Evolutionary conservation across 2,797 vertebrate genomes (phyloP), one percentile per base, ranked within the genome.

Genomic region (Chelidonichthys spinosus): DNA sequence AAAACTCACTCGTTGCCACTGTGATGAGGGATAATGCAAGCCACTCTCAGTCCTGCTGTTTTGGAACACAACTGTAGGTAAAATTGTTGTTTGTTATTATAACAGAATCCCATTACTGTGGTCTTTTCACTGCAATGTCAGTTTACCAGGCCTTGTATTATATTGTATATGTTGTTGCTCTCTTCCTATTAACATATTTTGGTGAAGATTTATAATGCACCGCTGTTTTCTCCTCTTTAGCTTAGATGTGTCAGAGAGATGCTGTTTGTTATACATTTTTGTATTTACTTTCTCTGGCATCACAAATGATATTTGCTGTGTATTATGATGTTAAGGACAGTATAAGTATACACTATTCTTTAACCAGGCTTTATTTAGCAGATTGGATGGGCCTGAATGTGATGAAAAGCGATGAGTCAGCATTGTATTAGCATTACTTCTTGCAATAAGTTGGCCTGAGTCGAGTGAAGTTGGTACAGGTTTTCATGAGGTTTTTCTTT

Each of bases 1-100:
- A 85, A 74, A 87, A 82, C 61, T 80, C 78, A 84, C 58, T 88
- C 3, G 25, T 76, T 81, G 78, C 76, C 35, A 46, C 67, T 77
- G 71, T 63, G 72, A 74, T 69, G 68, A 73, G 35, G 61, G 40
- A 76, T 77, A 75, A 85, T 54, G 25, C 61, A 74, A 85, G 69
- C 4, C 47, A 10, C 37, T 61, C 64, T 59, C 39, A 14, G 39
- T 72, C 5, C 32, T 3, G 7, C 61, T 79, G n/a, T 74, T 43
- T 78, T 46, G 17, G 17, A 33, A 47, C 49, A 13, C 39, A 79
- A 43, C 63, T 70, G 46, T 15, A 66, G 25, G 64, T 77, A 75
- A 70, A 61, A 75, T 5, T 35, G 13, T 3, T 46, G 47, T 81
- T 78, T 69, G 17, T 65, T 54, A 53, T 56, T 17, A 74, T 42